A percentile compares a stretch with the other conserved stretches of the same genome.
Conservation (phyloP, 2,888 invertebrate genomes). For the Matsumyia berberina region DNA sequence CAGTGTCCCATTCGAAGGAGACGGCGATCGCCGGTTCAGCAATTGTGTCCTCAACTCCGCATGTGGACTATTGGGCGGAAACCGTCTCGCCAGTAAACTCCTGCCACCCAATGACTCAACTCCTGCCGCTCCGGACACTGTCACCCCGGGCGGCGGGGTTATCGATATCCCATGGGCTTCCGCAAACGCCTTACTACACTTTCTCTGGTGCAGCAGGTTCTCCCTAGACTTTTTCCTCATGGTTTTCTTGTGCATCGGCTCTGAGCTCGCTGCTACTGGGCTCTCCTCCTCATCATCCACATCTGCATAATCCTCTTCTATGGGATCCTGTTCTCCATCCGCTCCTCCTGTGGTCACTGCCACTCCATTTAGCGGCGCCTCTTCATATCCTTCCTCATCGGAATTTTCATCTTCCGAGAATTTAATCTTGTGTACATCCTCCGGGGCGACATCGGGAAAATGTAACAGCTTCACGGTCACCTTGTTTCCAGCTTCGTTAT, state of each 20-base stretch:
- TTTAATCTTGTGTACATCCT: slow-evolving; percentile 82
- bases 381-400: slow-evolving; percentile 53
- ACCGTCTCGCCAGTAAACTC: slow-evolving; percentile 28
- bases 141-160: slow-evolving; percentile 77
- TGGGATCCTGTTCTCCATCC: slow-evolving; percentile 40
- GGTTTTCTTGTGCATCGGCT: slow-evolving; percentile 79
- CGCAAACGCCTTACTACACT: slow-evolving; percentile 83
- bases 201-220: slow-evolving; percentile 81
- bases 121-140: slow-evolving; percentile 32
- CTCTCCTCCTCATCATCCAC: slow-evolving; percentile 74
- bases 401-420: slow-evolving; percentile 80
- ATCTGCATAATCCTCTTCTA: slow-evolving; percentile 67
- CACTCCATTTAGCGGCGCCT: slow-evolving; percentile 15
- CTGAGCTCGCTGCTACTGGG: slow-evolving; percentile 43
- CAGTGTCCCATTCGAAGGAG: slow-evolving; percentile 83
- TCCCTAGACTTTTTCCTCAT: slow-evolving; percentile 82
- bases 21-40: slow-evolving; percentile 84
- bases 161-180: slow-evolving; percentile 82
- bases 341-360: background rate
- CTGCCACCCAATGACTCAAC: slow-evolving; percentile 65
- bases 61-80: background rate
- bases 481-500: slow-evolving; percentile 83
- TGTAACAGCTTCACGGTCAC: slow-evolving; percentile 83
- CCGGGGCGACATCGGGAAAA: slow-evolving; percentile 83
- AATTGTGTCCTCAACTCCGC: slow-evolving; percentile 35